Base-by-base conservation (phyloP, 2,797 vertebrate species). In the Cyclopterus lumpus region DNA sequence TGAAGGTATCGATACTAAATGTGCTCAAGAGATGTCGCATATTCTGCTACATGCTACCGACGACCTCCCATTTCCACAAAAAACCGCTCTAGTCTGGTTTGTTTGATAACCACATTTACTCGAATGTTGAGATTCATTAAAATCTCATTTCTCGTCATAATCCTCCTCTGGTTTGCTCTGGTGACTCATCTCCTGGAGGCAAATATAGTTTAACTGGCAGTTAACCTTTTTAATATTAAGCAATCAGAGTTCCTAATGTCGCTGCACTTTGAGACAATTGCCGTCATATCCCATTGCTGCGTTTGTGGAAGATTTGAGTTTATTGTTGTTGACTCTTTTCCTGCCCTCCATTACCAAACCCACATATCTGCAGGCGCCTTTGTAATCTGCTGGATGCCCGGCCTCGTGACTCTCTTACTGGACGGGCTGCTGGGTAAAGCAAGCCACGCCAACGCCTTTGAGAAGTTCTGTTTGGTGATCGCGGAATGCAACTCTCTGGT, bases 381-480 rank as follows among this genome's bases (percentile, higher is more conserved):
- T n/a, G 95, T 99, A 30, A 95, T 99, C 88, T 99, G 97, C 88
- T 99, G 97, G 97, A 99, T 97, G 0, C 97, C 97, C 0, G 97
- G 96, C 6, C 95, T 98, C 36, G 81, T 99, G 3, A 94, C 94
- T 2, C 95, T 99, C 14, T 86, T 99, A 2, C 87, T 99, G 79
- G 97, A 99, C 0, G 97, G 97, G 2, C 80, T 98, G 42, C 62
- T 91, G 62, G 97, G 96, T 71, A 68, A 86, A 64, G 72, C 63
- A 15, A 96, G 96, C 84, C 71, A 96, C 0, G 96, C 97, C 1
- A 88, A 96, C 18, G 66, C 74, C 0, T 95, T 95, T 44, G 97
- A 99, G 88, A 99, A 99, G 84, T 99, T 94, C 75, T 97, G 97
- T 83, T 90, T 99, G 32, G 87, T 97, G 28, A 89, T 98, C 79